A percentile compares a stretch with the other conserved stretches of the same genome.
Evolutionary conservation across 2,888 invertebrate species (phyloP).

Genomic region (Phalera bucephala): DNA sequence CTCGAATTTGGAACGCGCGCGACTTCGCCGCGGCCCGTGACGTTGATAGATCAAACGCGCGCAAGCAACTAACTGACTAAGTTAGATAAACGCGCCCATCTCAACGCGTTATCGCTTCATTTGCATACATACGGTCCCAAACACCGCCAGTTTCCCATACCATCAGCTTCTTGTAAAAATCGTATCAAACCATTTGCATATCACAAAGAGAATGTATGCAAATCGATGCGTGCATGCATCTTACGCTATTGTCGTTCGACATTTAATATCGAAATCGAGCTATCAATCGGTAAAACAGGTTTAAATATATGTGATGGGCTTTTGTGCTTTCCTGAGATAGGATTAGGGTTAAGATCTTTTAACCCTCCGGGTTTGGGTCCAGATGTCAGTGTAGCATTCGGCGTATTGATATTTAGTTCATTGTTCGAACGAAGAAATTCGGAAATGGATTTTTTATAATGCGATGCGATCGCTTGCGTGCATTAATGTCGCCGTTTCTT

Average conservation of each 20-base stretch:
- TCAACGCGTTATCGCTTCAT: conserved; percentile 70
- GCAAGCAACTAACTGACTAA: conserved; percentile 69
- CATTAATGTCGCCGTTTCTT: conserved; percentile 50
- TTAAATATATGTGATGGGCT: conserved; percentile 65
- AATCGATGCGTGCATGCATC: conserved; percentile 58
- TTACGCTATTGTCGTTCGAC: conserved; percentile 57
- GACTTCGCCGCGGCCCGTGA: conserved; percentile 42
- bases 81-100: conserved; percentile 63
- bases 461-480: conserved; percentile 43
- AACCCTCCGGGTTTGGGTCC: conserved; percentile 44
- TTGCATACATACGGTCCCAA: conserved; percentile 62
- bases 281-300: conserved; percentile 81
- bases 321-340: conserved; percentile 58
- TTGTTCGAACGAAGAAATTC: conserved; percentile 55
- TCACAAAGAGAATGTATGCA: conserved; percentile 75
- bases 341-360: conserved; percentile 70
- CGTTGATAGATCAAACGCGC: conserved; percentile 70
- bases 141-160: conserved; percentile 63
- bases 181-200: conserved; percentile 69
- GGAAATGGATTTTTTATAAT: conserved; percentile 72
- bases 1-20: conserved; percentile 36
- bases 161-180: conserved; percentile 53
- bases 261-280: conserved; percentile 70
- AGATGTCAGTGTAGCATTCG: conserved; percentile 70
- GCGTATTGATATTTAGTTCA: conserved; percentile 61